Conservation (phyloP, 2,797 vertebrate genomes). For the Cheirogaleus major region DNA sequence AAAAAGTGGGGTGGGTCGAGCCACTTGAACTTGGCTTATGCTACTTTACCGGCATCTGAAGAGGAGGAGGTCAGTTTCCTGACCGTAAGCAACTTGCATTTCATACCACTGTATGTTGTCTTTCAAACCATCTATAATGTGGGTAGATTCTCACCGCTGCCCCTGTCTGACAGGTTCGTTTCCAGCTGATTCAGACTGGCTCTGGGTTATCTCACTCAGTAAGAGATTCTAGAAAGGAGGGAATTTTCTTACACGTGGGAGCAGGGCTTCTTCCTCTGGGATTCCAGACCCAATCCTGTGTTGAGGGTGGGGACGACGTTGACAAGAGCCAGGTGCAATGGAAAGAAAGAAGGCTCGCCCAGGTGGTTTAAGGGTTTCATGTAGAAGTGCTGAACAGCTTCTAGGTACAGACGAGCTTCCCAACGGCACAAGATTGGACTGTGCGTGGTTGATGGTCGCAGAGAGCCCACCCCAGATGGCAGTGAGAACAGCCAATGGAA, state of each 20-base stretch:
- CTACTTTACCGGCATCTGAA: not conserved
- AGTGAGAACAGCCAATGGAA: too few relatives aligned
- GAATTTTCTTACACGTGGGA: not conserved
- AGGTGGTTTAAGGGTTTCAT: not conserved
- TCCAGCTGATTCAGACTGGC: not conserved
- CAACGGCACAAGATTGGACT: not conserved
- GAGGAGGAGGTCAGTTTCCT: not conserved
- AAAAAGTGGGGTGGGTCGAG: not conserved
- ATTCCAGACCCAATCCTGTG: not conserved
- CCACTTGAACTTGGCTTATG: not conserved
- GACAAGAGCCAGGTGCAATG: not conserved
- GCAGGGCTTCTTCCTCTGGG: too few relatives aligned
- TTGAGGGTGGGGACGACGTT: accelerated
- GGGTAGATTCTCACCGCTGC: too few relatives aligned
- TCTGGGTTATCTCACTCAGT: not conserved
- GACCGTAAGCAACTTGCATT: not conserved
- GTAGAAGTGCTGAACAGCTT: not conserved
- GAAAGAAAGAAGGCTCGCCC: not conserved
- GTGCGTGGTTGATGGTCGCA: accelerated
- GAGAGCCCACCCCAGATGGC: not conserved
- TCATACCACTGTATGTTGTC: not conserved
- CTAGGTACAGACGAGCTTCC: not conserved
- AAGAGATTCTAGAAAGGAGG: not conserved
- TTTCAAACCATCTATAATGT: not conserved
- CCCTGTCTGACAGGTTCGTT: not conserved